Evolutionary conservation across 1,140 invertebrate genomes (phyloP), one percentile per base, ranked within the genome.

Genomic region (Drosophila lini): DNA sequence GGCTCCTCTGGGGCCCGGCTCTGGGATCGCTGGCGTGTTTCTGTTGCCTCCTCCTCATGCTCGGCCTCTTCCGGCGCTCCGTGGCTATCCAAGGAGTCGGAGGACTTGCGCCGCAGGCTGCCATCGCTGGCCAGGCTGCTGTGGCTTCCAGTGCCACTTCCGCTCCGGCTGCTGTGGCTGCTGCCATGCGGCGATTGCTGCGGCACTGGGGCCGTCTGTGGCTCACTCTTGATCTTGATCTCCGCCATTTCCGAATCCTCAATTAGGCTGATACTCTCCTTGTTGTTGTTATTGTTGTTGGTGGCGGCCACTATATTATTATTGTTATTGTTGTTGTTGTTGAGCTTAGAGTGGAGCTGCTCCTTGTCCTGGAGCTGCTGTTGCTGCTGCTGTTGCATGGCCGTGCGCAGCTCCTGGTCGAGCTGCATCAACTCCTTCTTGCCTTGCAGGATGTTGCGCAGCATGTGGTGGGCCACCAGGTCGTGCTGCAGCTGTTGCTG

Each of bases 381-480:
- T 93, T 94, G 90, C 91, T 94, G 91, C 92, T 94, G 85, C 93
- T 91, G 86, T n/a, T 90, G 77, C 74, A 91, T 92, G 15, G 91
- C 93, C 8, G 90, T 90, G 63, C 94, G 93, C 75, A 95, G 80
- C 76, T 95, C 94, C 76, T 94, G 94, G 74, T 95, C 94, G 5
- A 96, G 93, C 47, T 95, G 94, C 89, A 96, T 92, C 34, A 96
- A 92, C 74, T 96, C 95, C 91, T 97, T 96, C 88, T 97, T 97
- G 44, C 95, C 96, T 91, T 97, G 96, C 52, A 97, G 93, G 83
- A 97, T 97, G 81, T 97, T 96, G 38, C 96, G 94, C 58, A 97
- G 94, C 94, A 97, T 97, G 92, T 97, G 95, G 92, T 97, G 95
- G 50, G 95, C 96, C 79, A 96, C 94, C 80, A 96, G 95, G 22